phyloP scores from a whole-genome alignment of 2,797 vertebrate genomes.

The Channa striata region DNA sequence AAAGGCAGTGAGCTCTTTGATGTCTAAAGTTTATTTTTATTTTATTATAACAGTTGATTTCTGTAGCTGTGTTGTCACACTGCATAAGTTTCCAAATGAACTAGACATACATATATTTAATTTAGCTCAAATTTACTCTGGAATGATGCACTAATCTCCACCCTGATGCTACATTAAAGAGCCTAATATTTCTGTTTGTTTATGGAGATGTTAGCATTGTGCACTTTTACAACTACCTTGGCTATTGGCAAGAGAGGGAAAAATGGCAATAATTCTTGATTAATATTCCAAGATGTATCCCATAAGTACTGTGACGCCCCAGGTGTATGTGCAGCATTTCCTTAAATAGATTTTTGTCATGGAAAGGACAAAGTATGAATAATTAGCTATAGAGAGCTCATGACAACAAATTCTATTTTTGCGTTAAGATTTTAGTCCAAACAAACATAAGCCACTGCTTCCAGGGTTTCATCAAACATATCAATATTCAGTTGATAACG shows the following conservation, averaged over 20 bases:
- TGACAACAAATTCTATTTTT: slow-evolving; percentile 62
- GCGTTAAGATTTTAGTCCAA: slow-evolving; percentile 60
- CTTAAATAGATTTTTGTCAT: slow-evolving; percentile 19
- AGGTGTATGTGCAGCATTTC: slow-evolving; percentile 24
- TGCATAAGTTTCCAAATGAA: background rate
- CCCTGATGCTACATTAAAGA: background rate
- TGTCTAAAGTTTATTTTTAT: slow-evolving; percentile 30
- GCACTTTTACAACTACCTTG: slow-evolving; percentile 7
- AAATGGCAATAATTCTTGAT: slow-evolving; percentile 29
- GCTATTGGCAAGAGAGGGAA: background rate
- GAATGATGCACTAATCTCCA: background rate
- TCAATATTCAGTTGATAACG: slow-evolving; percentile 76
- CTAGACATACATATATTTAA: background rate
- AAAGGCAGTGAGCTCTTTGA: slow-evolving; percentile 33
- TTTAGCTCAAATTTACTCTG: background rate
- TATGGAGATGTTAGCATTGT: background rate
- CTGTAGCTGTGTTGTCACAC: background rate
- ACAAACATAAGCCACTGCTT: slow-evolving; percentile 66
- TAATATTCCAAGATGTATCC: slow-evolving; percentile 29
- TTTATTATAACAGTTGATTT: slow-evolving; percentile 26
- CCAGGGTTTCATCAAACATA: slow-evolving; percentile 69
- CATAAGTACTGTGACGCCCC: slow-evolving; percentile 5
- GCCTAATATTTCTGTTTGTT: background rate
- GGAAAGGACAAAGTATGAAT: slow-evolving; percentile 40
- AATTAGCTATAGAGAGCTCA: slow-evolving; percentile 49